A percentile compares a stretch with the other conserved stretches of the same genome.
phyloP scores from a whole-genome alignment of 2,888 invertebrate genomes.

The Maniola hyperantus region DNA sequence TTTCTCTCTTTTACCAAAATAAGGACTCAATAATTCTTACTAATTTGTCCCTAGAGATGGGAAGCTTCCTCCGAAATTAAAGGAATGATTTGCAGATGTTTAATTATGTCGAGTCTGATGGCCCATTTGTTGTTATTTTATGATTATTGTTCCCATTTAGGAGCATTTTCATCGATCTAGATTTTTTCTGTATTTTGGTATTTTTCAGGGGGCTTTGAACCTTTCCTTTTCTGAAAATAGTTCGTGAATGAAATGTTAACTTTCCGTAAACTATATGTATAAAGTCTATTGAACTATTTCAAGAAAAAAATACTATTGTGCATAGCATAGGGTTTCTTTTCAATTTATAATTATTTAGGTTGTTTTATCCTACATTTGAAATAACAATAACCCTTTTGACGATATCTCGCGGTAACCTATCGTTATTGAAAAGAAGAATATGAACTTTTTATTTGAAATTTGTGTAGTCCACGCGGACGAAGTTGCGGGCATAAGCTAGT shows the following conservation, averaged over 20 bases:
- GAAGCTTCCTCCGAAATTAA: slow-evolving; percentile 19
- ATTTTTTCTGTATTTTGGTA: not conserved
- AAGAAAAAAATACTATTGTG: not conserved
- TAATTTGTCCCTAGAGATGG: slow-evolving; percentile 33
- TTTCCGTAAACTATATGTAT: not conserved
- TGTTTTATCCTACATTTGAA: not conserved
- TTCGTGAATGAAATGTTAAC: not conserved
- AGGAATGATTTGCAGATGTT: slow-evolving; percentile 28
- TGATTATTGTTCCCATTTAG: not conserved
- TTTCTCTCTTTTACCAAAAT: not conserved
- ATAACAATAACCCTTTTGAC: not conserved
- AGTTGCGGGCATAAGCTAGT: too few species aligned
- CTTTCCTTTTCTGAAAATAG: not conserved
- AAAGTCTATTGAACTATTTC: not conserved
- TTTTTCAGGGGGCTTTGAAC: not conserved
- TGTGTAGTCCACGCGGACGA: too few species aligned
- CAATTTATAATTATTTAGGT: not conserved
- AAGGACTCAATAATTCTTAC: slow-evolving; percentile 21
- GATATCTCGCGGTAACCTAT: not conserved
- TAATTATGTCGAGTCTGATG: slow-evolving; percentile 12
- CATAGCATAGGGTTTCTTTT: not conserved
- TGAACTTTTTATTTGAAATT: too few species aligned
- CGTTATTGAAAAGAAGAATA: not conserved
- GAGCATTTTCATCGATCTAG: not conserved
- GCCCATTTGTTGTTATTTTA: slow-evolving; percentile 5